phyloP scores from a whole-genome alignment of 2,888 invertebrate genomes.

The Amiota communis region DNA sequence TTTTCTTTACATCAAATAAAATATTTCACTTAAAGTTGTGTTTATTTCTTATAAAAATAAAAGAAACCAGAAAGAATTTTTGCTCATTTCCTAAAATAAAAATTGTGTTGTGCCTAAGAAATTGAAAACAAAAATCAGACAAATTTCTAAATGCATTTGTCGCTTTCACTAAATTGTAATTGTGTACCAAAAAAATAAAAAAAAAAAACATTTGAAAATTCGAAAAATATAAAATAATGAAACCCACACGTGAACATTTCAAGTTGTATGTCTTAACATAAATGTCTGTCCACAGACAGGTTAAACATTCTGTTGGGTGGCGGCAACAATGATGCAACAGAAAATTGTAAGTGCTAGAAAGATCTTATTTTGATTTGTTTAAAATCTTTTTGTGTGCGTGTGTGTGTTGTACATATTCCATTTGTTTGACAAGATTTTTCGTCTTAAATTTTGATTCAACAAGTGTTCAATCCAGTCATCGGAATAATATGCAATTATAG shows the following conservation, averaged over 20 bases:
- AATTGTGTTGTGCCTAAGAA: conserved; percentile 33
- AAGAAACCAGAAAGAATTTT: conserved; percentile 45
- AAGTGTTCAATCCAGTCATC: too few relatives aligned
- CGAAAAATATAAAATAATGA: conserved; percentile 2
- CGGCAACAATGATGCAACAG: not conserved
- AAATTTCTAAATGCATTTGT: conserved; percentile 18
- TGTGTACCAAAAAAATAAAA: conserved; percentile 8
- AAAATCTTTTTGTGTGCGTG: not conserved
- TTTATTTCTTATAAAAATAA: not conserved
- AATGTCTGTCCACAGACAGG: not conserved
- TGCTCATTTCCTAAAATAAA: conserved; percentile 71
- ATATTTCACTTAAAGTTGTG: conserved; percentile 3
- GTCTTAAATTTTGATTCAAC: too few relatives aligned
- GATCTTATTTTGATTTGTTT: not conserved
- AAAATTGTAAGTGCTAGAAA: conserved; percentile 22
- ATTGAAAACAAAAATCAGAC: not conserved
- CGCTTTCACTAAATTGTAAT: conserved; percentile 13
- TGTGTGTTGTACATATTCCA: too few relatives aligned
- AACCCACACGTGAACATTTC: conserved; percentile 24
- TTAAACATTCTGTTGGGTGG: too few relatives aligned
- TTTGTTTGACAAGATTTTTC: too few relatives aligned
- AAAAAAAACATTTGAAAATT: not conserved
- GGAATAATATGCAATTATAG: too few relatives aligned
- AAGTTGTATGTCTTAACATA: not conserved
- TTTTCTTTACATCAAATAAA: conserved; percentile 32